These are phyloP conservation scores for Pica pica DNA, from an alignment of 2,113 vertebrate genomes.

Conservation along the genomic window DNA sequence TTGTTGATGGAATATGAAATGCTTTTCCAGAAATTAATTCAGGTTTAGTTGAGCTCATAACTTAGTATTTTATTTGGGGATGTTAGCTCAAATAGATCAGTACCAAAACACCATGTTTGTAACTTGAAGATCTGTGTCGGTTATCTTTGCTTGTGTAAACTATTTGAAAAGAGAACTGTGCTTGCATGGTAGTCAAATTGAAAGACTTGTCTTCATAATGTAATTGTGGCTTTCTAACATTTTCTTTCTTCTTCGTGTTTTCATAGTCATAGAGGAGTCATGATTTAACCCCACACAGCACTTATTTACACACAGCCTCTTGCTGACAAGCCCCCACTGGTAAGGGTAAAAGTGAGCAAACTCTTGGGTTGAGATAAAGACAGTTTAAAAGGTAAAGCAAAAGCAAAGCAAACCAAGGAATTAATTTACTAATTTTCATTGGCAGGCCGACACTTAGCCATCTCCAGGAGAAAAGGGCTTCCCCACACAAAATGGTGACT, in stretches of 20 bases:
- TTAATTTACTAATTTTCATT: neutral
- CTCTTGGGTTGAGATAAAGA: neutral
- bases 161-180: neutral
- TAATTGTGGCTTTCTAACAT: neutral
- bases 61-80: neutral
- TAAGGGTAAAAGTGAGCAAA: neutral
- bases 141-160: neutral
- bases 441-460: neutral
- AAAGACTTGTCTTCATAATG: neutral
- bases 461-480: neutral
- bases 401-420: neutral
- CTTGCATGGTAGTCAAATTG: neutral
- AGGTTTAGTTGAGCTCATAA: neutral
- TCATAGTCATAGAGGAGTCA: neutral
- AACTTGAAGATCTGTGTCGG: neutral
- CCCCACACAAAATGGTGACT: fast-evolving
- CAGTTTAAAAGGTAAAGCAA: neutral
- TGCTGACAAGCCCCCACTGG: fast-evolving
- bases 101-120: neutral
- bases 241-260: neutral
- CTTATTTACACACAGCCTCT: neutral
- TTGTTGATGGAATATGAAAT: neutral
- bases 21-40: neutral
- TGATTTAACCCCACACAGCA: neutral
- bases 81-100: neutral